Conservation (phyloP, 2,113 vertebrate genomes). For the Dipodomys ordii region DNA sequence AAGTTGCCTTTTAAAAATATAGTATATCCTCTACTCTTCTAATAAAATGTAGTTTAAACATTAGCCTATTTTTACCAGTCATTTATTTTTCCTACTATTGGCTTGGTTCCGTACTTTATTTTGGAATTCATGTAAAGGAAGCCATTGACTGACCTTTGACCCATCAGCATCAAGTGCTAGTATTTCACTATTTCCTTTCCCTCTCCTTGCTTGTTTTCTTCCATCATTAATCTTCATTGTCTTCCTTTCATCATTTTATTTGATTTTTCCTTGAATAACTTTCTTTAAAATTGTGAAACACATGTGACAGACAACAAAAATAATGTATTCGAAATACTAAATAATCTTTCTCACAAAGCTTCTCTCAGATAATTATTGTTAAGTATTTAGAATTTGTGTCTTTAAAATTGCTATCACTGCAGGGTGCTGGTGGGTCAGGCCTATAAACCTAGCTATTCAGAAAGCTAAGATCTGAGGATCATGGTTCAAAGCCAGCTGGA, state of each 20-base stretch:
- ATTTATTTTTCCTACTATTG: not conserved
- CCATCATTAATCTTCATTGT: not conserved
- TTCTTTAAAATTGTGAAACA: not conserved
- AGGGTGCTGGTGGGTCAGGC: too few species aligned
- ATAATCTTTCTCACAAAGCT: not conserved
- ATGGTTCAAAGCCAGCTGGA: too few species aligned
- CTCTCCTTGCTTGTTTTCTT: not conserved
- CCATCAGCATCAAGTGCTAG: not conserved
- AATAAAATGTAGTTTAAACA: not conserved
- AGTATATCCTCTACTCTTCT: not conserved
- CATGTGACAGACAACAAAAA: not conserved
- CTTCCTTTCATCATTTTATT: not conserved
- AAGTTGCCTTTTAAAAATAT: not conserved
- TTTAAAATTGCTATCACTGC: not conserved
- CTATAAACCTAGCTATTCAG: not conserved
- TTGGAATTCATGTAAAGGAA: not conserved
- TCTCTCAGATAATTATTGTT: not conserved
- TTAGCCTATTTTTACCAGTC: not conserved
- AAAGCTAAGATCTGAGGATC: too few species aligned
- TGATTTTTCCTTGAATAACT: not conserved
- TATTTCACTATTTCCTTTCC: not conserved
- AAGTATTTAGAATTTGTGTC: not conserved
- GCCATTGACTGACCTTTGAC: not conserved
- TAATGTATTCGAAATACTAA: not conserved
- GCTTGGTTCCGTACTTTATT: not conserved